Evolutionary conservation across 2,797 vertebrate species (phyloP), one percentile per base, ranked within the genome.

Genomic region (Enoplosus armatus): DNA sequence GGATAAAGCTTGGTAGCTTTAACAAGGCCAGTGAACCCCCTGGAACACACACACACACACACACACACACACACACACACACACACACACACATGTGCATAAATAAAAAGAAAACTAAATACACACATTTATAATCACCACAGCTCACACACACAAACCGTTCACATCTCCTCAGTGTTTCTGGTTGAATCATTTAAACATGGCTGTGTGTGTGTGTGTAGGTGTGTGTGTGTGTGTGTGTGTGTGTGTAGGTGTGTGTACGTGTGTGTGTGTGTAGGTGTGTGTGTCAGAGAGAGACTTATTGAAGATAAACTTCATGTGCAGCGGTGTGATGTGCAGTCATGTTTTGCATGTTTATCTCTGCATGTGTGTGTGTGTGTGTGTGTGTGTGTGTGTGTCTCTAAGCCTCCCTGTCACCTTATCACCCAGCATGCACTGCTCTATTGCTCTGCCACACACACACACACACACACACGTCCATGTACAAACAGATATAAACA

Each of bases 361-460:
- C n/a, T 63, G 62, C 18, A 3, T 43, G 51, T 66, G 45, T 59
- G 71, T 82, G 29, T 60, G 43, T 59, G 20, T 29, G 59, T 63
- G 26, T 45, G 37, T 61, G 14, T 62, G 66, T 70, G 26, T 77
- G 39, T 61, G 61, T 58, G 67, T 63, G 29, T 70, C 48, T 58
- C 55, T 79, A 84, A 90, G 82, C 87, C 83, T 74, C 82, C 72
- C 71, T 75, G 73, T 77, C 78, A 76, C 73, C 84, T 90, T 92
- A 92, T 93, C 89, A 72, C 81, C 77, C 78, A 85, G 76, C 84
- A 91, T 85, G 84, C 89, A 89, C 74, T 75, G 77, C 85, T 86
- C 54, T 69, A 48, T 77, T 81, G 61, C 88, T 74, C 77, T 73
- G 41, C 60, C 63, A 71, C 72, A 64, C 72, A 77, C 53, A 43